Evolutionary conservation across 2,113 vertebrate species (phyloP), one percentile per base, ranked within the genome.

Genomic region (Eurystomus gularis): DNA sequence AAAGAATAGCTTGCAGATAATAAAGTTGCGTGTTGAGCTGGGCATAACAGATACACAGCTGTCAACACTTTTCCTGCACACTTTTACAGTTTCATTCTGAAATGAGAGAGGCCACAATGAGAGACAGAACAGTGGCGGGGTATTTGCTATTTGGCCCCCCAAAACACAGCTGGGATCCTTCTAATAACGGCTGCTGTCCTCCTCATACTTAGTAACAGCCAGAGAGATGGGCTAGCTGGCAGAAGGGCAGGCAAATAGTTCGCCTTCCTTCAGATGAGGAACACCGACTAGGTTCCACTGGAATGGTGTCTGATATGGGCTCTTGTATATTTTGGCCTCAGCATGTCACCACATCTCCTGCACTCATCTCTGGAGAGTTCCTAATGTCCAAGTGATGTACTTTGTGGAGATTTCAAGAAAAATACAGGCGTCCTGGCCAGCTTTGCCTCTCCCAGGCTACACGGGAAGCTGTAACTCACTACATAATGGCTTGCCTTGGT

Each of bases 241-340:
- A 73, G 54, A 88, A 79, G 37, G 17, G 10, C 3, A 55, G 28
- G 51, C 40, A 71, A 84, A 79, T 9, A 91, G 26, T 81, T 82
- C 77, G 31, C 40, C 31, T 83, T 86, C 55, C 79, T 96, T 80
- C 60, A 90, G 82, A 66, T 90, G 80, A 83, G 62, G n/a, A 92
- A 42, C 35, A 51, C 26, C 46, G 60, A 75, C 78, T 71, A 26
- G 16, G 6, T 80, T 75, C 35, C 66, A 60, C 40, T 31, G 17
- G 81, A 92, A 68, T 20, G 3, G 15, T 70, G 73, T 73, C 72
- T 80, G 70, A 62, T 69, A 51, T 0, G 12, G n/a, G 5, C 29
- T 81, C 73, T 58, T 95, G 58, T 88, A 9, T 93, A 33, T 82
- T 77, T 90, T 94, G 93, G 78, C 78, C 58, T 76, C 31, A 65